Base-by-base conservation (phyloP, 2,888 invertebrate species). In the Siphonodentalium dalli region DNA sequence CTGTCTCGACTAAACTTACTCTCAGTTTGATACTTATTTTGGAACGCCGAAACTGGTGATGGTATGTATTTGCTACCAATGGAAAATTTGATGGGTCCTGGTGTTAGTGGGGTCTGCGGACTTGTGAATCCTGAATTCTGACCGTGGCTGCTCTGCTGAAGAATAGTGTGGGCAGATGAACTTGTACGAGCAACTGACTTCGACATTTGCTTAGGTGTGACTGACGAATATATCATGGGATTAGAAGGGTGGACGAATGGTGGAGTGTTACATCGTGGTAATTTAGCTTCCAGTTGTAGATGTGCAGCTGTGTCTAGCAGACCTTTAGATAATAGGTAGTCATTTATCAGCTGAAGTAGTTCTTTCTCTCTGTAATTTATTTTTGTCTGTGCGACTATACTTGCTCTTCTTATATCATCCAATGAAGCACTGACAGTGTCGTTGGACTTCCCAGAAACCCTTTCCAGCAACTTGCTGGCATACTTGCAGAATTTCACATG, bases 401-500 rank as follows among this genome's bases (percentile, higher is more conserved):
- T 83, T 74, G 90, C 92, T 82, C 90, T 88, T 74, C 94, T 91
- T 77, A 96, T 92, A 75, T 93, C 93, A 21, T 90, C 90, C 13
- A 94, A 83, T 0, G 94, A 93, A 0, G 92, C 87, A 79, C 92
- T 91, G 8, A 87, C 85, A 21, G 86, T 85, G 69, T 88, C 88
- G 39, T 76, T 68, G 29, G 90, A 88, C 84, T 93, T 93, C 0
- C 96, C 96, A 2, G 93, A 92, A 0, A 97, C 90, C 0, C 91
- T 85, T 79, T 95, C 94, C 56, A 99, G 85, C 33, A 99, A 83
- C 72, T 93, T 92, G 11, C 93, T 83, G 0, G 95, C 96, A 79
- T 94, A 92, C 75, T 92, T 93, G 82, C 96, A 96, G 81, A 99
- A 99, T 82, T 90, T 88, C 0, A 93, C 91, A 82, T 99, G 98